Evolutionary conservation across 2,888 invertebrate species (phyloP).

Genomic region (Orthonevra nobilis): DNA sequence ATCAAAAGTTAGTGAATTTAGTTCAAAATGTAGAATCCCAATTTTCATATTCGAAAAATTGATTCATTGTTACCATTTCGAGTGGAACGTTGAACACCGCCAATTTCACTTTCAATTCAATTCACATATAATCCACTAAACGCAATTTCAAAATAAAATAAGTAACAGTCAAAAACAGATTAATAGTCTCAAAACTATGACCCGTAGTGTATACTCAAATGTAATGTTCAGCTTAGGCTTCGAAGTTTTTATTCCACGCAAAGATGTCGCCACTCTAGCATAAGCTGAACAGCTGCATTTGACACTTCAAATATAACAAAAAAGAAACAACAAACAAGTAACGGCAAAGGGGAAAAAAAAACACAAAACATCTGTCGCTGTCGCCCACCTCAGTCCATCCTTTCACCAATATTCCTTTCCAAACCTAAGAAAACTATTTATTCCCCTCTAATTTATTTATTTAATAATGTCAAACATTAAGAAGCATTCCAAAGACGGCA

Average conservation of each 20-base stretch:
- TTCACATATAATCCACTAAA: too few relatives aligned
- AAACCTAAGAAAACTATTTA: conserved; percentile 11
- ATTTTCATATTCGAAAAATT: too few relatives aligned
- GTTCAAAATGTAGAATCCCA: too few relatives aligned
- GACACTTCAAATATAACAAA: conserved; percentile 14
- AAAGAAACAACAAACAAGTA: background rate
- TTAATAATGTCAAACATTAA: conserved; percentile 54
- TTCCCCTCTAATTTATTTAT: conserved; percentile 4
- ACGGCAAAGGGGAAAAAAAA: conserved; percentile 4
- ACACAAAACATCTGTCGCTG: conserved; percentile 40
- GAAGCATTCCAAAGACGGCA: conserved; percentile 62
- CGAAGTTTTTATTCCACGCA: background rate
- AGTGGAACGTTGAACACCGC: too few relatives aligned
- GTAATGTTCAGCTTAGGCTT: too few relatives aligned
- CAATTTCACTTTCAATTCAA: too few relatives aligned
- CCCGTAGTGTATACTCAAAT: too few relatives aligned
- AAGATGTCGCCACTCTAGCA: conserved; percentile 6
- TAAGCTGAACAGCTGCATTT: conserved; percentile 35
- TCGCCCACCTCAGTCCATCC: conserved; percentile 17
- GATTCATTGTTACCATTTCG: too few relatives aligned
- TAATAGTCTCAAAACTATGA: too few relatives aligned
- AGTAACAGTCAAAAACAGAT: too few relatives aligned
- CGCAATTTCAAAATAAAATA: too few relatives aligned
- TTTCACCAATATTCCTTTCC: background rate
- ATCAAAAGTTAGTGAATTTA: too few relatives aligned